These are phyloP conservation scores for Hetaerina americana DNA, from an alignment of 1,140 invertebrate genomes.

Conservation along the genomic window DNA sequence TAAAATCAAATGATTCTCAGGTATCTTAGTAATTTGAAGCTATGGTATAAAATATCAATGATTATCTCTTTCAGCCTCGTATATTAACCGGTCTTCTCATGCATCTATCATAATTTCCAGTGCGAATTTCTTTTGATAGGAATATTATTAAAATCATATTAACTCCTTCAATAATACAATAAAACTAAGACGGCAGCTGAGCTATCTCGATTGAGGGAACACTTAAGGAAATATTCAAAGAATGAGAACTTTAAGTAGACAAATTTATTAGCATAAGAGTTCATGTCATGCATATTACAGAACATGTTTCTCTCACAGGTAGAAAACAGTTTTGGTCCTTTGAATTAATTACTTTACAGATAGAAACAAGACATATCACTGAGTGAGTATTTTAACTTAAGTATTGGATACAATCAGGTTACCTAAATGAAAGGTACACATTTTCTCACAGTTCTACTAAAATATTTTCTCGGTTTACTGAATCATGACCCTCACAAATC, in stretches of 20 bases:
- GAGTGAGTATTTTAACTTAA: neutral
- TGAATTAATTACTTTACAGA: neutral
- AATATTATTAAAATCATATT: no score
- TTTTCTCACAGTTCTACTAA: neutral
- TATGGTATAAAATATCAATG: no score
- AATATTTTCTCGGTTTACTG: constrained; percentile 4
- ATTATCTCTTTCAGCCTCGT: no score
- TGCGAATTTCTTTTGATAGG: no score
- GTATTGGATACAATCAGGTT: neutral
- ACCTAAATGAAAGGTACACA: neutral
- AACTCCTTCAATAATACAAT: no score
- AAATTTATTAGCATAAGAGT: neutral
- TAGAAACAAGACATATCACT: neutral
- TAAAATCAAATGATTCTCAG: no score
- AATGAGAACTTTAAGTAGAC: neutral
- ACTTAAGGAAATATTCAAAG: neutral
- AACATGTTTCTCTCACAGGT: neutral
- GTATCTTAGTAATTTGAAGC: no score
- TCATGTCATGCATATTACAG: neutral
- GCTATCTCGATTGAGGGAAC: neutral
- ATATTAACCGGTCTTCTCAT: no score
- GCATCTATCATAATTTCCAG: no score
- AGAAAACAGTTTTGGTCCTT: neutral
- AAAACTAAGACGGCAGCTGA: no score
- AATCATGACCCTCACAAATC: constrained; percentile 20